A percentile compares a stretch with the other conserved stretches of the same genome.
phyloP scores from a whole-genome alignment of 2,888 invertebrate genomes.

The Callosobruchus maculatus region DNA sequence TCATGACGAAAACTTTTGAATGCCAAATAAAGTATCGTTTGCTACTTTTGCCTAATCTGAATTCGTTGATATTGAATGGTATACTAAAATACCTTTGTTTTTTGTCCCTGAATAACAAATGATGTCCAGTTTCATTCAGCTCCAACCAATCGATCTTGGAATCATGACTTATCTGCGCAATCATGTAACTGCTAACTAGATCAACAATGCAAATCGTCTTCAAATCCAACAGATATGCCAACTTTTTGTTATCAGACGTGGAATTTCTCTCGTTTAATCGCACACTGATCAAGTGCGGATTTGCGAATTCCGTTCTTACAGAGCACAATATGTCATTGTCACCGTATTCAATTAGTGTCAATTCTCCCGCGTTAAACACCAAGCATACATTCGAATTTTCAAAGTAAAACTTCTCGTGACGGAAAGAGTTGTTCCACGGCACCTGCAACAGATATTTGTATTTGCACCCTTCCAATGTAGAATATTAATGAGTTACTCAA shows the following conservation, averaged over 20 bases:
- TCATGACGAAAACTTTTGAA: too few species aligned
- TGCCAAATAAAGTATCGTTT: too few species aligned
- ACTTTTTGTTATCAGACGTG: slow-evolving; percentile 74
- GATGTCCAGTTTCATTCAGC: slow-evolving; percentile 89
- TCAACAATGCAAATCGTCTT: slow-evolving; percentile 90
- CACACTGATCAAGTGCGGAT: slow-evolving; percentile 94
- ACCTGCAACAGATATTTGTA: slow-evolving; percentile 50
- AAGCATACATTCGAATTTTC: slow-evolving; percentile 92
- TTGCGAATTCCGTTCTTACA: slow-evolving; percentile 92
- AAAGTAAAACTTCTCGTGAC: slow-evolving; percentile 92
- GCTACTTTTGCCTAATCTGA: too few species aligned
- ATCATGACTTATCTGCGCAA: slow-evolving; percentile 85
- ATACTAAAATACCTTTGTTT: slow-evolving; percentile 56
- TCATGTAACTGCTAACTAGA: slow-evolving; percentile 58
- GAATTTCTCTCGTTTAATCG: slow-evolving; percentile 77
- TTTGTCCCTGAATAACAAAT: slow-evolving; percentile 88
- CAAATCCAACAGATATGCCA: slow-evolving; percentile 91
- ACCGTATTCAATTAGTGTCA: slow-evolving; percentile 91
- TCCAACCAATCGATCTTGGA: slow-evolving; percentile 97
- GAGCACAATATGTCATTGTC: slow-evolving; percentile 71
- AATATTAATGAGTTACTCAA: too few species aligned
- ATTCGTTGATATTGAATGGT: too few species aligned
- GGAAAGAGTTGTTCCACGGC: slow-evolving; percentile 64
- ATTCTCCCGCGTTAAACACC: slow-evolving; percentile 91
- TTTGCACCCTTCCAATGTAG: too few species aligned